A percentile compares a stretch with the other conserved stretches of the same genome.
Evolutionary conservation across 2,888 invertebrate species (phyloP).

Genomic region (Parnassius smintheus): DNA sequence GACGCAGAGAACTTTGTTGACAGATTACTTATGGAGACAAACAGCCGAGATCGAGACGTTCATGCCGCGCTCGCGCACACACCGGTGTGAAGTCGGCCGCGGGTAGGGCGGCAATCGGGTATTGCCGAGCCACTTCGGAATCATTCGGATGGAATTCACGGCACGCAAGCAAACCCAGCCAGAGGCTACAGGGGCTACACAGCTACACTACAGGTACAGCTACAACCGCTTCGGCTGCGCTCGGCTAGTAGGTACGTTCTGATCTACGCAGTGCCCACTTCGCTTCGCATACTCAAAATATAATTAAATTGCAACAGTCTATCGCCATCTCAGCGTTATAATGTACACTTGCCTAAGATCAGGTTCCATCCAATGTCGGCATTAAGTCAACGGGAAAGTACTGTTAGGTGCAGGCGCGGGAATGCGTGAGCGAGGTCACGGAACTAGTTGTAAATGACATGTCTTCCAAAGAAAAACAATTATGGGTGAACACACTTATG

Average conservation of each 20-base stretch:
- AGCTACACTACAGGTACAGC: conserved; percentile 36
- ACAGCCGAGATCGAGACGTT: conserved; percentile 70
- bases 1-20: conserved; percentile 75
- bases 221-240: too few relatives aligned
- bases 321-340: conserved; percentile 69
- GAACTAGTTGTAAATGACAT: conserved; percentile 77
- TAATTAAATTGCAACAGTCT: conserved; percentile 78
- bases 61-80: conserved; percentile 78
- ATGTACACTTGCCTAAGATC: conserved; percentile 76
- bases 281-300: conserved; percentile 71
- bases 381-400: conserved; percentile 81
- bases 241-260: conserved; percentile 53
- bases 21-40: conserved; percentile 66
- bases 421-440: conserved; percentile 82
- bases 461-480: conserved; percentile 69
- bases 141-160: conserved; percentile 67
- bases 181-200: conserved; percentile 39
- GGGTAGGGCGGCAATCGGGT: conserved; percentile 52
- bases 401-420: conserved; percentile 81
- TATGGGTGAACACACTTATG: conserved; percentile 45
- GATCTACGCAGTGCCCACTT: conserved; percentile 64
- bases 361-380: conserved; percentile 78
- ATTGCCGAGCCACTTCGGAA: conserved; percentile 57
- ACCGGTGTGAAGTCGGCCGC: conserved; percentile 79
- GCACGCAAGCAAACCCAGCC: conserved; percentile 58